Base-by-base conservation (phyloP, 2,113 vertebrate species). In the pig (Sus scrofa) region DNA sequence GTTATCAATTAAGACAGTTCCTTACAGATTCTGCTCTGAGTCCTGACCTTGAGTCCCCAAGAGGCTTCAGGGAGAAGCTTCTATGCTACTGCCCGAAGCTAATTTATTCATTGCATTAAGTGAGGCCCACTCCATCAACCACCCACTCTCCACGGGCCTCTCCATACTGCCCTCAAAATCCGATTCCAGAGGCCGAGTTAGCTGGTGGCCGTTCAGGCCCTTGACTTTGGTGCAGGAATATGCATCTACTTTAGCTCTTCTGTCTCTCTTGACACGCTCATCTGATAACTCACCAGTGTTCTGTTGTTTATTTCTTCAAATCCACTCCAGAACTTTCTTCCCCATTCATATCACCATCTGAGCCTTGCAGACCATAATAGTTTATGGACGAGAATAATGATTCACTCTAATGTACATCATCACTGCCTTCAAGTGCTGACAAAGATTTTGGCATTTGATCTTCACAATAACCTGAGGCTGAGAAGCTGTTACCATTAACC, bases 31-130 rank as follows among this genome's bases (percentile, higher is more conserved):
- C 54, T 44, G 44, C 70, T 18, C 26, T 67, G 20, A 34, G 71
- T 63, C 68, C 34, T 95, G 86, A 91, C 89, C 96, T 89, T 83
- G 73, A 95, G 74, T 70, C 90, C 89, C 50, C 75, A 20, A 56
- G 63, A 92, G 50, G 65, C 44, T 68, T 12, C 39, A 79, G 60
- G 20, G 27, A 32, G 32, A 54, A 56, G 20, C 20, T 44, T 94
- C 63, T 32, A 16, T 1, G 0, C 24, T 78, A 52, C 82, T 32
- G 32, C 50, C 44, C 91, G 71, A 24, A 86, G 70, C 86, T 93
- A 58, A 91, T 96, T 65, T 70, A 75, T 90, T 94, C 93, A 68
- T 79, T 78, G 78, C 30, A 82, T 87, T 82, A 32, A 52, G 24
- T 56, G 24, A 90, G n/a, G 54, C 50, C 14, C 54, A n/a, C 44